Conservation (phyloP, 2,797 vertebrate genomes). For the Clarias platycephalus region DNA sequence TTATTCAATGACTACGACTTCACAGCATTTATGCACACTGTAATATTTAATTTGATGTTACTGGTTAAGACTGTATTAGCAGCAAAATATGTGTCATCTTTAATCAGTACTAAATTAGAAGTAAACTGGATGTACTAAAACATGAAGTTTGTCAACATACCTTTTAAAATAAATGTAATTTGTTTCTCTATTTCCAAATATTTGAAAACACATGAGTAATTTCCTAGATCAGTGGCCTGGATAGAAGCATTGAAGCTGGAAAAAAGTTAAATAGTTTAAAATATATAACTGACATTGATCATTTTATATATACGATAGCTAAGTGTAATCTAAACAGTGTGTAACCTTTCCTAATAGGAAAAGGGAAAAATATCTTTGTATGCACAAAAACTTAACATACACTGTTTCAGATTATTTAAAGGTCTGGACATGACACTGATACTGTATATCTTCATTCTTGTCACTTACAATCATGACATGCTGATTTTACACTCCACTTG, state of each 20-base stretch:
- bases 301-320: not conserved
- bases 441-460: not conserved
- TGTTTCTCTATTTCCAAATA: slow-evolving; percentile 47
- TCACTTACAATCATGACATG: not conserved
- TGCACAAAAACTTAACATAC: not conserved
- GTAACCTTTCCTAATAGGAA: not conserved
- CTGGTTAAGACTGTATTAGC: not conserved
- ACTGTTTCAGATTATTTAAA: not conserved
- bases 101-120: no score
- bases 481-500: not conserved
- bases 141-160: slow-evolving; percentile 55
- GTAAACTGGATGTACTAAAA: not conserved
- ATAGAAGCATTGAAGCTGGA: slow-evolving; percentile 62
- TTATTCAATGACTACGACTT: not conserved
- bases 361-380: not conserved
- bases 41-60: not conserved
- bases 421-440: not conserved
- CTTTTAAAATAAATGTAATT: slow-evolving; percentile 67
- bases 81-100: not conserved
- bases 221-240: slow-evolving; percentile 60
- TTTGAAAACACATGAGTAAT: slow-evolving; percentile 71
- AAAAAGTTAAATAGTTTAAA: slow-evolving; percentile 3
- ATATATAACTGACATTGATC: not conserved
- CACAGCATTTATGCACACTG: not conserved
- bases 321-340: not conserved